Conservation (phyloP, 2,113 vertebrate genomes). For the Tinamus guttatus region DNA sequence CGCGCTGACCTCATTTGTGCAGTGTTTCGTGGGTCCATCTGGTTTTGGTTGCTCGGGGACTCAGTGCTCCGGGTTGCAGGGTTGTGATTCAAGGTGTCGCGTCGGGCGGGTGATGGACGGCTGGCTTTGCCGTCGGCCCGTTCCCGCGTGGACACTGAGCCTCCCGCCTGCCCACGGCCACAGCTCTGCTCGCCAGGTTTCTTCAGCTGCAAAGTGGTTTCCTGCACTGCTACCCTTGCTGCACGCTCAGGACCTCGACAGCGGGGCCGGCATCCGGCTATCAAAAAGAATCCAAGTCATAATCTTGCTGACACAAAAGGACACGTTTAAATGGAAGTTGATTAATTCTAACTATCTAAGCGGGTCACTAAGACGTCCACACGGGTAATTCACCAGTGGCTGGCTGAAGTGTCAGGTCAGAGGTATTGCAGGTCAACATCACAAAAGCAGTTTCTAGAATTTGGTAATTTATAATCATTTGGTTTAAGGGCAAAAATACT, state of each 20-base stretch:
- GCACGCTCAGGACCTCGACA: no score
- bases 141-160: not conserved
- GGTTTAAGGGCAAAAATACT: conserved; percentile 9
- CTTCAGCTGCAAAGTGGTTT: no score
- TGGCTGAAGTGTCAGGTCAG: not conserved
- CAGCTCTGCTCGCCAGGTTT: no score
- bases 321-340: conserved; percentile 42
- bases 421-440: not conserved
- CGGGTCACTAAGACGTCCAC: conserved; percentile 26
- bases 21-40: conserved; percentile 61
- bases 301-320: not conserved
- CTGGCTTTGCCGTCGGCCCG: not conserved
- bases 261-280: not conserved
- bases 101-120: conserved; percentile 29
- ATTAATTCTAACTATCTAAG: conserved; percentile 5
- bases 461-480: conserved; percentile 32
- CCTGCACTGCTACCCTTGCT: no score
- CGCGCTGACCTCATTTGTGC: conserved; percentile 22
- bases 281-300: not conserved
- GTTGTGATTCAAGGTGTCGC: not conserved
- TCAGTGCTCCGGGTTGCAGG: conserved; percentile 30
- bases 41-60: conserved; percentile 66
- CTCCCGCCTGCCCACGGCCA: no score
- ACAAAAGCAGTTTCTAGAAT: conserved; percentile 5
- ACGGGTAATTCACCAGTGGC: not conserved